These are phyloP conservation scores for Triplophysa bombifrons DNA, from an alignment of 2,797 vertebrate species.

Conservation along the genomic window DNA sequence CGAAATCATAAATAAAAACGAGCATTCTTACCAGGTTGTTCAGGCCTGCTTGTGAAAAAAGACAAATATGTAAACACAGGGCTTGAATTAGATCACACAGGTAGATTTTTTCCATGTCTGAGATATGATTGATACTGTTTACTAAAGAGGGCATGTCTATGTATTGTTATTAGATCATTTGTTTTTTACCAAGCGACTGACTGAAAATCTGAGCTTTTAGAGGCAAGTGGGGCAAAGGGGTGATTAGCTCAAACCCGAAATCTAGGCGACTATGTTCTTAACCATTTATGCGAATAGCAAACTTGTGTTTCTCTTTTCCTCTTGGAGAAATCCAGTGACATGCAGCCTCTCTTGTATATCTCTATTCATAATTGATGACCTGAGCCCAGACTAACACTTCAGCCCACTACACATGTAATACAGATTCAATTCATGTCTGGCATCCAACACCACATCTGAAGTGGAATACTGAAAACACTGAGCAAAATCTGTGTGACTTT, in stretches of 20 bases:
- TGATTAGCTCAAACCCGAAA: conserved; percentile 65
- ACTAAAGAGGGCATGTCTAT: conserved; percentile 69
- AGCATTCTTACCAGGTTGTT: conserved; percentile 44
- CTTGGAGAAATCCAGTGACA: conserved; percentile 82
- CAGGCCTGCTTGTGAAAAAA: conserved; percentile 27
- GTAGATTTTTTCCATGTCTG: conserved; percentile 10
- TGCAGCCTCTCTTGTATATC: conserved; percentile 83
- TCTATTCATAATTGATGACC: conserved; percentile 97
- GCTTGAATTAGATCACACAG: conserved; percentile 40
- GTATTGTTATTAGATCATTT: conserved; percentile 70
- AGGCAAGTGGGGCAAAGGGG: conserved; percentile 31
- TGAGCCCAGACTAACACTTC: conserved; percentile 80
- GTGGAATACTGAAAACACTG: conserved; percentile 25
- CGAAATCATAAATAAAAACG: conserved; percentile 68
- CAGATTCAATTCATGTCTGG: conserved; percentile 83
- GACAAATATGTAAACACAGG: conserved; percentile 42
- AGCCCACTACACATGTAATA: conserved; percentile 87
- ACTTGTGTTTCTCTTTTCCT: conserved; percentile 83
- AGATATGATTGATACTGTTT: background rate
- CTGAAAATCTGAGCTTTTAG: background rate
- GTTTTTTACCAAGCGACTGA: conserved; percentile 19
- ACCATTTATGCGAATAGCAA: conserved; percentile 79
- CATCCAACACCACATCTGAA: conserved; percentile 48
- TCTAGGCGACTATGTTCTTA: conserved; percentile 64
- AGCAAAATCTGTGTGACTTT: conserved; percentile 12